phyloP scores from a whole-genome alignment of 2,888 invertebrate genomes.

The Isoperla grammatica region DNA sequence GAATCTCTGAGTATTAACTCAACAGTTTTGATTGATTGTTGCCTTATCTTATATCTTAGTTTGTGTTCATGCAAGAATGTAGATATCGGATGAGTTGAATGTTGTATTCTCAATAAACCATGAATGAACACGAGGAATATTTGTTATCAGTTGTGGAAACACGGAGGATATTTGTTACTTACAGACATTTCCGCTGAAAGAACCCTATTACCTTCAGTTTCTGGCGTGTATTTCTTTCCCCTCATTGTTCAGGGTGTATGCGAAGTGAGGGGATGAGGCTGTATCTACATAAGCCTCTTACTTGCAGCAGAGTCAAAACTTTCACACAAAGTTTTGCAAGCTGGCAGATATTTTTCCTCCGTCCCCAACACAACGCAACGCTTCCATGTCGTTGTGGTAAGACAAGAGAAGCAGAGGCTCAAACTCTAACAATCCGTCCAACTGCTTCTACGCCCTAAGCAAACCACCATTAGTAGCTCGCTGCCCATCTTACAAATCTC shows the following conservation, averaged over 20 bases:
- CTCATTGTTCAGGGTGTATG: neutral
- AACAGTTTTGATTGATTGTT: too few species aligned
- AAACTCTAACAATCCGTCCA: slow-evolving; percentile 12
- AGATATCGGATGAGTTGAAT: too few species aligned
- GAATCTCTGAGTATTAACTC: too few species aligned
- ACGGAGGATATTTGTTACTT: too few species aligned
- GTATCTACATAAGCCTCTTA: slow-evolving; percentile 13
- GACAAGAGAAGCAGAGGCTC: neutral
- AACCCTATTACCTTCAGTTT: too few species aligned
- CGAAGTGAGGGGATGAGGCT: neutral
- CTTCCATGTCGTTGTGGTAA: slow-evolving; percentile 15
- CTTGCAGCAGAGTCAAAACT: neutral
- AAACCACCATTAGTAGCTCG: slow-evolving; percentile 4
- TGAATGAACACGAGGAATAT: too few species aligned
- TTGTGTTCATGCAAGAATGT: too few species aligned
- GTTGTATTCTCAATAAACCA: too few species aligned
- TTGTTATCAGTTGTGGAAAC: too few species aligned
- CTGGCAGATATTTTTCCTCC: neutral
- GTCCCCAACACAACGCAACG: neutral
- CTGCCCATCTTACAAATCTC: slow-evolving; percentile 2
- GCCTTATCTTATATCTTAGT: too few species aligned
- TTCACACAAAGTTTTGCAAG: slow-evolving; percentile 1
- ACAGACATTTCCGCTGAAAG: too few species aligned
- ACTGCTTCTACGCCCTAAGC: neutral
- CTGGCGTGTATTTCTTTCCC: neutral